Percentiles rank a stretch among this genome's conserved stretches.
These are phyloP conservation scores for Sinocyclocheilus anshuiensis DNA, from an alignment of 2,113 vertebrate species.

Conservation along the genomic window DNA sequence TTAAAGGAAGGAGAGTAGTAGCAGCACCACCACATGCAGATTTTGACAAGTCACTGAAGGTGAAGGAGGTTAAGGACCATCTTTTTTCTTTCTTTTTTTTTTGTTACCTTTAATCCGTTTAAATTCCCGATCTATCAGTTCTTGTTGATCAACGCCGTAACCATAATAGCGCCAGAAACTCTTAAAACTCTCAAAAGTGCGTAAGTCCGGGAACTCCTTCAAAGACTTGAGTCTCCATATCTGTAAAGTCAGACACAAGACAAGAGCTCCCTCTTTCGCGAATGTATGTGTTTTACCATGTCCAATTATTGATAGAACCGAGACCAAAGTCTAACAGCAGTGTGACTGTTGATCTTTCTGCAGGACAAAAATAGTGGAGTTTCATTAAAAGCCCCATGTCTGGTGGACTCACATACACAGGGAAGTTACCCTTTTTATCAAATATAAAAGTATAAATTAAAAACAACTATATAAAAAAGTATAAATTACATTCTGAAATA, in stretches of 20 bases:
- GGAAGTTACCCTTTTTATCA: no score
- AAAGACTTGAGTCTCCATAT: conserved; percentile 24
- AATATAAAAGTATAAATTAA: neutral
- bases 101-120: conserved; percentile 77
- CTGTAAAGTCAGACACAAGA: neutral
- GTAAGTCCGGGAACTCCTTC: conserved; percentile 67
- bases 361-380: neutral
- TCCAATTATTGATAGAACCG: neutral
- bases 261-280: conserved; percentile 23
- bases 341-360: neutral
- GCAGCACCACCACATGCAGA: neutral
- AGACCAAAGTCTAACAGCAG: conserved; percentile 47
- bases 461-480: no score
- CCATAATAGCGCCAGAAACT: conserved; percentile 71
- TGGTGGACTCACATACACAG: neutral
- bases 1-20: neutral
- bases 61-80: no score
- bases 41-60: neutral
- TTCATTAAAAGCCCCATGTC: neutral
- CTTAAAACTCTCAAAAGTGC: conserved; percentile 67
- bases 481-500: no score
- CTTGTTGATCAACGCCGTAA: conserved; percentile 60
- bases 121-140: conserved; percentile 74
- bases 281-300: neutral
- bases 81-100: no score